Conservation (phyloP, 2,113 vertebrate genomes). For the Prionailurus viverrinus region DNA sequence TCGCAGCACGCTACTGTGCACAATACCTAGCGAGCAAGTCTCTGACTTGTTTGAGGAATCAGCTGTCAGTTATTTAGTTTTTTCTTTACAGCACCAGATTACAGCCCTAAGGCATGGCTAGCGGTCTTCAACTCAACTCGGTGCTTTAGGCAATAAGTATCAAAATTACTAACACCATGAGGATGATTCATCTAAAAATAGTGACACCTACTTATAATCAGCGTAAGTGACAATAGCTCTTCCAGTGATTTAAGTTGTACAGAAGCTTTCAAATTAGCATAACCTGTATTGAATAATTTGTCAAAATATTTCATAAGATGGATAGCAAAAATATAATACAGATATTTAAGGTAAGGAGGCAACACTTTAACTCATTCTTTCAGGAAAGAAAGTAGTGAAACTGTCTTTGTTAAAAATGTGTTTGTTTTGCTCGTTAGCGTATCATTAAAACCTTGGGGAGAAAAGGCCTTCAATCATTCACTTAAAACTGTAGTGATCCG, state of each 20-base stretch:
- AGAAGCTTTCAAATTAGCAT: neutral
- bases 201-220: conserved; percentile 43
- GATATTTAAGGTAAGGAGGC: neutral
- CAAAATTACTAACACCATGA: conserved; percentile 28
- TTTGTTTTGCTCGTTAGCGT: conserved; percentile 23
- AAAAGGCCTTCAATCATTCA: conserved; percentile 35
- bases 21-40: conserved; percentile 1
- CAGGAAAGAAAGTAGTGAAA: neutral
- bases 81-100: neutral
- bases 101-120: neutral
- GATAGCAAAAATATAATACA: neutral
- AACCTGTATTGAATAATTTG: neutral
- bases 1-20: conserved; percentile 28
- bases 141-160: neutral
- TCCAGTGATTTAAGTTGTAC: neutral
- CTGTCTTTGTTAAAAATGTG: neutral
- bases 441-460: conserved; percentile 60
- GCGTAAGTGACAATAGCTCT: neutral
- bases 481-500: neutral
- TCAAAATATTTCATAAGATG: neutral
- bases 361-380: neutral
- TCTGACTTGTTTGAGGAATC: conserved; percentile 12
- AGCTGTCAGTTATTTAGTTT: neutral
- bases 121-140: neutral
- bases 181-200: conserved; percentile 53